These are phyloP conservation scores for Hydrocynus forskahlii DNA, from an alignment of 2,797 vertebrate genomes.

Conservation along the genomic window DNA sequence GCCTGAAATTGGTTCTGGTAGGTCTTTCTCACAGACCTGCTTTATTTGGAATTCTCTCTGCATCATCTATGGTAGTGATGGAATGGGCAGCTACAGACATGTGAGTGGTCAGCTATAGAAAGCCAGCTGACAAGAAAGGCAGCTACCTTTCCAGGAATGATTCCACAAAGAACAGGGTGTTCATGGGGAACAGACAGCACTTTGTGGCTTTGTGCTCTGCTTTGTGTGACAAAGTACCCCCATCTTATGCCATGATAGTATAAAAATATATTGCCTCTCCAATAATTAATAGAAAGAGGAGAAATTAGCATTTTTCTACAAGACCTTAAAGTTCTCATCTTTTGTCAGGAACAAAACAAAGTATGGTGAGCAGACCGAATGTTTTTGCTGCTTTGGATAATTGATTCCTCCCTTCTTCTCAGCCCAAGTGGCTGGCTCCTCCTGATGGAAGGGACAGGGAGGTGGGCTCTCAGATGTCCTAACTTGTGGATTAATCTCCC, in stretches of 20 bases:
- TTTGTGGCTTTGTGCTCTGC: not conserved
- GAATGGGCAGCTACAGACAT: constrained; percentile 6
- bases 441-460: constrained; percentile 5
- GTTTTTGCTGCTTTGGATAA: constrained; percentile 22
- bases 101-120: constrained; percentile 28
- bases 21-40: not conserved
- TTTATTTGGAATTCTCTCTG: constrained; percentile 4
- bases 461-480: constrained; percentile 39
- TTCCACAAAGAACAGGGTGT: constrained; percentile 1
- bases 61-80: constrained; percentile 25
- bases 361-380: not conserved
- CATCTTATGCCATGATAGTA: not conserved
- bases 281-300: not conserved
- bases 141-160: constrained; percentile 8
- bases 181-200: constrained; percentile 2
- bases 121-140: constrained; percentile 36
- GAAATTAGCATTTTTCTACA: not conserved
- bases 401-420: constrained; percentile 39
- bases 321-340: not conserved
- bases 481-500: constrained; percentile 43
- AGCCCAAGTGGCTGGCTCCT: constrained; percentile 22
- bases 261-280: no score
- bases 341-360: not conserved
- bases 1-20: not conserved
- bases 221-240: not conserved